These are phyloP conservation scores for Azorinus chamasolen DNA, from an alignment of 2,888 invertebrate species.

Conservation along the genomic window DNA sequence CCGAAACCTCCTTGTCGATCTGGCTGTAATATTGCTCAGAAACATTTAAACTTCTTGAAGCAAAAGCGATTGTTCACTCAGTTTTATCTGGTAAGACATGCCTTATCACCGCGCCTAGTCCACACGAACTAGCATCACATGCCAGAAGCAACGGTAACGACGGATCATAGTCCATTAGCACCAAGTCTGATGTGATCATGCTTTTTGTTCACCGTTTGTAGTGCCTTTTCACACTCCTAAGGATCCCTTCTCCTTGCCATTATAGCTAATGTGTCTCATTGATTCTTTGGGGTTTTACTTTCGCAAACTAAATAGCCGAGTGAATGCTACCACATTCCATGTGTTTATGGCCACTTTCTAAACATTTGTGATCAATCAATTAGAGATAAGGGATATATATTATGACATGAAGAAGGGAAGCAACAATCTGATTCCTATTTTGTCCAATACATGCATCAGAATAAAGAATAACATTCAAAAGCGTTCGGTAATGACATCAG, in stretches of 20 bases:
- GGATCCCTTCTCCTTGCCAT: conserved; percentile 32
- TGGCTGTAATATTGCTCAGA: conserved; percentile 67
- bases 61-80: conserved; percentile 62
- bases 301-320: conserved; percentile 37
- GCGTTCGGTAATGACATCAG: conserved; percentile 16
- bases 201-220: conserved; percentile 65
- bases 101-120: conserved; percentile 80
- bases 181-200: conserved; percentile 56
- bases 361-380: conserved; percentile 45
- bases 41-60: conserved; percentile 59
- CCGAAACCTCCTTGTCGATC: conserved; percentile 59
- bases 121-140: conserved; percentile 84
- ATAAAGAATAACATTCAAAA: conserved; percentile 37
- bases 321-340: conserved; percentile 57
- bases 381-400: conserved; percentile 16
- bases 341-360: conserved; percentile 51
- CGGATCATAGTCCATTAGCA: no score
- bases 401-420: conserved; percentile 34
- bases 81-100: conserved; percentile 50
- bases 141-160: conserved; percentile 77
- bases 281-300: conserved; percentile 38
- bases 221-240: conserved; percentile 58
- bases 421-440: conserved; percentile 44
- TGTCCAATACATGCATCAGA: conserved; percentile 48
- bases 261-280: conserved; percentile 38